phyloP scores from a whole-genome alignment of 1,140 invertebrate genomes.

The Heliconius himera region DNA sequence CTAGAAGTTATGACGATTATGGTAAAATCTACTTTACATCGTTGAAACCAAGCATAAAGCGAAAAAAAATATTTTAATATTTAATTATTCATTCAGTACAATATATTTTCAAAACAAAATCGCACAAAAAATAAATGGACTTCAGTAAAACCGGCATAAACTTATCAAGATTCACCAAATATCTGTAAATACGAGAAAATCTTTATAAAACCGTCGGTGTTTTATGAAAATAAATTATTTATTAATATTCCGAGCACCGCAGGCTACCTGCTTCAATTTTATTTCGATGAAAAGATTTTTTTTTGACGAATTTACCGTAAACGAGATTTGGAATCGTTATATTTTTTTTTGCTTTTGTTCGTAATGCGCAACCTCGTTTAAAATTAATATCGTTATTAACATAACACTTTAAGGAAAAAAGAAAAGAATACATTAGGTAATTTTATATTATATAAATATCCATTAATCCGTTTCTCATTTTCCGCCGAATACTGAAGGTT shows the following conservation, averaged over 20 bases:
- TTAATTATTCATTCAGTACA: neutral
- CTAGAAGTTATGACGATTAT: too few relatives aligned
- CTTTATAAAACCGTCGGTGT: neutral
- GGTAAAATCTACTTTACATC: too few relatives aligned
- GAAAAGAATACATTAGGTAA: neutral
- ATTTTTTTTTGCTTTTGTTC: neutral
- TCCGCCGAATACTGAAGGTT: too few relatives aligned
- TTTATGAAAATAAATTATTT: constrained; percentile 13
- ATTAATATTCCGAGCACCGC: constrained; percentile 9
- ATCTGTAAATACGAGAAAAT: constrained; percentile 8
- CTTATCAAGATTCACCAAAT: neutral
- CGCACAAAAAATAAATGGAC: neutral
- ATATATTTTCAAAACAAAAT: neutral
- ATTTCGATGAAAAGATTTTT: constrained; percentile 5
- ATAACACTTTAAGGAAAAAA: neutral
- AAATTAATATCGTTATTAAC: neutral
- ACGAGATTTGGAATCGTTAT: neutral
- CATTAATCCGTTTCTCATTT: too few relatives aligned
- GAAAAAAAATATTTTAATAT: too few relatives aligned
- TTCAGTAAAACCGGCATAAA: neutral
- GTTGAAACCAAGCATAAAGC: too few relatives aligned
- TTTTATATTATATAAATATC: too few relatives aligned
- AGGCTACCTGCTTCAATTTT: constrained; percentile 11
- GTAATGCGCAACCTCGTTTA: constrained; percentile 10
- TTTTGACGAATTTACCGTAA: constrained; percentile 1